Percentiles rank a stretch among this genome's conserved stretches.
phyloP scores from a whole-genome alignment of 2,888 invertebrate species.

The Epinotia ramella region DNA sequence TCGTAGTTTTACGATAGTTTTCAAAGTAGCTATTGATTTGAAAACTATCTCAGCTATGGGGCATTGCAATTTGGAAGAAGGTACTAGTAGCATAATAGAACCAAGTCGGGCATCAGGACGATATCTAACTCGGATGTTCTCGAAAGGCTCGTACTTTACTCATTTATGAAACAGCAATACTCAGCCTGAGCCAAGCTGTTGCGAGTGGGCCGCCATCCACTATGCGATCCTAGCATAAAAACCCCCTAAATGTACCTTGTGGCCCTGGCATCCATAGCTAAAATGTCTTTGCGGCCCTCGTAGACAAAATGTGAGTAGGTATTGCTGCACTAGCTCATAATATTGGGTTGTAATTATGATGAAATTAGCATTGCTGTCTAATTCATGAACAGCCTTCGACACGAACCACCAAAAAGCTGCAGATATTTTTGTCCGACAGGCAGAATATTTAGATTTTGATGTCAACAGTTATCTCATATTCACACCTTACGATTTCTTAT shows the following conservation, averaged over 20 bases:
- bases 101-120: neutral
- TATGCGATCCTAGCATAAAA: no score
- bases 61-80: no score
- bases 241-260: no score
- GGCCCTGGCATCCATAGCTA: no score
- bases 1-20: slow-evolving; percentile 3
- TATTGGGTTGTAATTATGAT: neutral
- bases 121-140: neutral
- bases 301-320: no score
- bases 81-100: neutral
- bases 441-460: neutral
- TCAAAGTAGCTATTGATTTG: neutral
- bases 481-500: neutral
- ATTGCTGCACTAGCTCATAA: neutral
- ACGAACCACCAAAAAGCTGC: neutral
- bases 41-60: neutral
- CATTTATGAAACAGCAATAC: neutral
- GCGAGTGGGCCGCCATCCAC: no score
- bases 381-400: neutral
- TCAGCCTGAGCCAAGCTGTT: no score
- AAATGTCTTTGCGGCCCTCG: no score
- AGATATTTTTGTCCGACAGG: neutral
- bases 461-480: neutral
- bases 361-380: neutral
- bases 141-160: neutral